Evolutionary conservation across 2,113 vertebrate genomes (phyloP).

Genomic region (Zosterops hypoxanthus): DNA sequence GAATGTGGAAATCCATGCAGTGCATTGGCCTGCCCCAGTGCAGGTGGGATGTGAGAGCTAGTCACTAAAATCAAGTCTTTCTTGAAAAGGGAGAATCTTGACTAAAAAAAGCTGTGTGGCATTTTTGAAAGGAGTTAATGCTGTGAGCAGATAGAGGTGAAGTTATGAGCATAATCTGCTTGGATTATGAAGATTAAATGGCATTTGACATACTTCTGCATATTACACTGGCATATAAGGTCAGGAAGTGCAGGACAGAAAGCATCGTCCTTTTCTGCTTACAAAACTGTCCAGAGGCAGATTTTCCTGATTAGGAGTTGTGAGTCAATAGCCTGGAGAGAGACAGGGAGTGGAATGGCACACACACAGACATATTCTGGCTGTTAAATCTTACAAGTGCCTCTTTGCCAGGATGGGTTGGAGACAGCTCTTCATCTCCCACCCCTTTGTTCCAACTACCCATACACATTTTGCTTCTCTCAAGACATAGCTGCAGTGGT

Average conservation of each 20-base stretch:
- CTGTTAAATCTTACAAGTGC: not conserved
- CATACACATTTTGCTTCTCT: not conserved
- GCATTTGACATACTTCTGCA: constrained; percentile 42
- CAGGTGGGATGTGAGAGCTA: not conserved
- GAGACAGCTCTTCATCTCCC: not conserved
- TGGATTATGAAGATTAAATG: constrained; percentile 65
- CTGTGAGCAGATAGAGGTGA: constrained; percentile 30
- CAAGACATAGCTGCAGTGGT: rapidly evolving
- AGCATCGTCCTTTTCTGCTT: not conserved
- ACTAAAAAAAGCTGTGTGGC: not conserved
- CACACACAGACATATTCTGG: not conserved
- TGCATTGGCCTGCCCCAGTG: not conserved
- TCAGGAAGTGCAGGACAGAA: constrained; percentile 8
- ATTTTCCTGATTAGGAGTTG: not conserved
- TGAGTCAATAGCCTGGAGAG: not conserved
- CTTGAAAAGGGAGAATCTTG: not conserved
- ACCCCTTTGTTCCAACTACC: not conserved
- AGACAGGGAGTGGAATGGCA: not conserved
- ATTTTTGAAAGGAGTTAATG: constrained; percentile 36
- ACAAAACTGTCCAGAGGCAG: not conserved
- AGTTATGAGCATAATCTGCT: constrained; percentile 42
- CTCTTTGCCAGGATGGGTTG: not conserved
- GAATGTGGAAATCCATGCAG: rapidly evolving
- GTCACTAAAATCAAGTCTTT: not conserved
- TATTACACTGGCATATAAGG: constrained; percentile 24